Conservation (phyloP, 1,140 invertebrate species). For the Diprion similis region DNA sequence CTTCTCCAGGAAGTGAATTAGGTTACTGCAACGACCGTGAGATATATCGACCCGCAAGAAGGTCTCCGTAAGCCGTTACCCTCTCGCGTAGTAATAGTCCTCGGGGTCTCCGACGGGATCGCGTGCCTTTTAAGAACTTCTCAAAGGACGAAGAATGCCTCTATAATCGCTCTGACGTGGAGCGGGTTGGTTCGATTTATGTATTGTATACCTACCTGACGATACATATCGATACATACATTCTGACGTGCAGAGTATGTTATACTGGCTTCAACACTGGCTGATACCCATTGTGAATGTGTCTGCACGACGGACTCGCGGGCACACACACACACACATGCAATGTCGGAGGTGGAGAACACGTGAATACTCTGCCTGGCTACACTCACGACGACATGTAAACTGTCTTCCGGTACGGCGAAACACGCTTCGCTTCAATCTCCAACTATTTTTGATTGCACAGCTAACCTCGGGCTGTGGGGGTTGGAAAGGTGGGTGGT, state of each 20-base stretch:
- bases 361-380: too few relatives aligned
- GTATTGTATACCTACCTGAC: background rate
- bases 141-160: background rate
- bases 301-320: background rate
- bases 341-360: background rate
- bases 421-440: constrained; percentile 10
- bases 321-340: background rate
- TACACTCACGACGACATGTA: too few relatives aligned
- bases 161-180: background rate
- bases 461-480: constrained; percentile 6
- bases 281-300: background rate
- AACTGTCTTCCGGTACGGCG: background rate
- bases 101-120: background rate
- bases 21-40: too few relatives aligned
- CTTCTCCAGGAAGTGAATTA: too few relatives aligned
- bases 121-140: background rate
- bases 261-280: background rate
- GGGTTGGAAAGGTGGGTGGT: background rate
- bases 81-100: background rate
- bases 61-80: background rate
- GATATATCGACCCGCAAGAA: background rate
- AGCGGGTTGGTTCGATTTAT: background rate
- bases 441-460: constrained; percentile 14
- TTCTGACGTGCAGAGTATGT: background rate
- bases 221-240: background rate